A percentile compares a stretch with the other conserved stretches of the same genome.
Evolutionary conservation across 2,888 invertebrate species (phyloP).

Genomic region (Phaedon cochleariae): DNA sequence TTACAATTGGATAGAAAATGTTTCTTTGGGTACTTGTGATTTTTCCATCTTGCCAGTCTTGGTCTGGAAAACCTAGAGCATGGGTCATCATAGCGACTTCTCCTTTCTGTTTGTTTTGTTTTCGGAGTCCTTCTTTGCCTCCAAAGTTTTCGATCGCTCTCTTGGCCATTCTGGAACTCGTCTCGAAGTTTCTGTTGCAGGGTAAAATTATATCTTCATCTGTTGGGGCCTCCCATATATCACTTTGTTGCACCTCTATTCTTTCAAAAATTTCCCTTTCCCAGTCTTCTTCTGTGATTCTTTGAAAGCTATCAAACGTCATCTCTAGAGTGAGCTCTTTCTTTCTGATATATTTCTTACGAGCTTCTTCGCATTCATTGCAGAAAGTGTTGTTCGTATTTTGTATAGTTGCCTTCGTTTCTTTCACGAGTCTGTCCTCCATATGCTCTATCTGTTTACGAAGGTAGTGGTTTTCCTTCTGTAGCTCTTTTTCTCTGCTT

Average conservation of each 20-base stretch:
- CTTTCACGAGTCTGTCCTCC: too few species aligned
- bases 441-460: too few species aligned
- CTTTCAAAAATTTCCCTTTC: conserved; percentile 19
- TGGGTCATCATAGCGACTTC: conserved; percentile 34
- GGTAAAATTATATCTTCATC: conserved; percentile 15
- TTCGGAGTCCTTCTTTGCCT: conserved; percentile 19
- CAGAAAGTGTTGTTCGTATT: too few species aligned
- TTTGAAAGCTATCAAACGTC: conserved; percentile 22
- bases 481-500: too few species aligned
- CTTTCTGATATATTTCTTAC: conserved; percentile 10
- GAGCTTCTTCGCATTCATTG: conserved; percentile 10
- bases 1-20: conserved; percentile 26
- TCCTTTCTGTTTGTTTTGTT: conserved; percentile 20
- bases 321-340: conserved; percentile 1
- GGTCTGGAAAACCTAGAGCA: conserved; percentile 35
- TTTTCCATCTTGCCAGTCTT: conserved; percentile 34
- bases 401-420: too few species aligned
- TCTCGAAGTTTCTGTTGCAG: conserved; percentile 15
- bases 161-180: conserved; percentile 11
- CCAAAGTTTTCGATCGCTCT: conserved; percentile 25
- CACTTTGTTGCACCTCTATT: neutral
- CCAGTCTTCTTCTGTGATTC: conserved; percentile 32
- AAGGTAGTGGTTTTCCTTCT: too few species aligned
- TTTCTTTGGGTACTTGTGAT: conserved; percentile 16
- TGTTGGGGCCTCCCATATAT: conserved; percentile 21